phyloP scores from a whole-genome alignment of 2,113 vertebrate genomes.

The Scortum barcoo region DNA sequence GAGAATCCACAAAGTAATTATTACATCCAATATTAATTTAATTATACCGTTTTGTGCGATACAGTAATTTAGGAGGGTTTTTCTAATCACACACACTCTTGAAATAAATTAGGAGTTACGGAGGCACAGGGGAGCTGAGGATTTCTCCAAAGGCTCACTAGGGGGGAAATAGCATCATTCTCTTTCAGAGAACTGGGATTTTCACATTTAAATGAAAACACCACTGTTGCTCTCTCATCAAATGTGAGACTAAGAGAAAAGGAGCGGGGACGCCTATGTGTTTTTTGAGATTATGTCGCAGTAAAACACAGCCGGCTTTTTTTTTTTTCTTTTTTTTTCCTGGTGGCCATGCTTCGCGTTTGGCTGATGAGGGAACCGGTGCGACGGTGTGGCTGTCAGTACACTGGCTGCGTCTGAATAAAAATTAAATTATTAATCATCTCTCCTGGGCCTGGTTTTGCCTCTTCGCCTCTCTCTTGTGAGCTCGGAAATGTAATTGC shows the following conservation, averaged over 20 bases:
- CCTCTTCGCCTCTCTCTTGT: conserved; percentile 66
- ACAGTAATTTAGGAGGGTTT: conserved; percentile 82
- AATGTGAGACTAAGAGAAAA: conserved; percentile 56
- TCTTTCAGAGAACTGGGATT: conserved; percentile 72
- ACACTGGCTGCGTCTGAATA: conserved; percentile 63
- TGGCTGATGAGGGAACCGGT: conserved; percentile 59
- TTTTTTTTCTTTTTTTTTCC: conserved; percentile 32
- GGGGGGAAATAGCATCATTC: conserved; percentile 74
- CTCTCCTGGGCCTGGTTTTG: conserved; percentile 75
- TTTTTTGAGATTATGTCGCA: conserved; percentile 23
- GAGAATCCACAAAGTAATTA: conserved; percentile 89
- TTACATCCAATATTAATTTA: conserved; percentile 90
- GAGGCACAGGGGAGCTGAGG: conserved; percentile 73
- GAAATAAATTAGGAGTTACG: conserved; percentile 84
- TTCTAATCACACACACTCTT: conserved; percentile 82
- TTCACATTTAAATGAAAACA: conserved; percentile 78
- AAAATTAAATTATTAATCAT: conserved; percentile 80
- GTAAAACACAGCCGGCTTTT: conserved; percentile 22
- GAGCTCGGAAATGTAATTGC: conserved; percentile 81
- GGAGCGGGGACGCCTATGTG: conserved; percentile 33
- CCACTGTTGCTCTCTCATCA: conserved; percentile 66
- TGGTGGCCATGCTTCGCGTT: conserved; percentile 42
- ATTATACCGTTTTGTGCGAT: conserved; percentile 86
- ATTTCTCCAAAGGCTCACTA: conserved; percentile 76
- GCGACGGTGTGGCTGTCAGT: conserved; percentile 66